Percentiles rank a stretch among this genome's conserved stretches.
These are phyloP conservation scores for Philaethria dido DNA, from an alignment of 2,888 invertebrate genomes.

Conservation along the genomic window DNA sequence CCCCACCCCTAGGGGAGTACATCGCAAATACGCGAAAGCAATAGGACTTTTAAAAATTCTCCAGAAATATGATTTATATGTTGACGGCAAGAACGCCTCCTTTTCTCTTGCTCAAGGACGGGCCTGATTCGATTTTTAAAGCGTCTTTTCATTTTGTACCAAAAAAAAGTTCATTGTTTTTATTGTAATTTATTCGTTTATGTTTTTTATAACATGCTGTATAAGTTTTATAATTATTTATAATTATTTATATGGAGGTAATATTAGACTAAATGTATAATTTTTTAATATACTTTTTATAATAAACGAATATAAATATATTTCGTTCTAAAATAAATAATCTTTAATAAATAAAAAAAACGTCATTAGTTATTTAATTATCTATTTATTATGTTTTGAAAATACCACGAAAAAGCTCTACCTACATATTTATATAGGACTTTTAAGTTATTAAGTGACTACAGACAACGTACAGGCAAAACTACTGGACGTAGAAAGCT, in stretches of 20 bases:
- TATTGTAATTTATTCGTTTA: constrained; percentile 38
- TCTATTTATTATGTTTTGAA: no score
- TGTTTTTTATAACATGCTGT: constrained; percentile 30
- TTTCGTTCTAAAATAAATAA: no score
- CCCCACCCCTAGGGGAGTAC: constrained; percentile 74
- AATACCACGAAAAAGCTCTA: no score
- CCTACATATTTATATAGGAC: no score
- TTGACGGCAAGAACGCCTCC: constrained; percentile 79
- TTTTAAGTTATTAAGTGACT: no score
- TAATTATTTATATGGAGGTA: neutral
- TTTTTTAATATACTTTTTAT: no score
- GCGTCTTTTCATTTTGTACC: constrained; percentile 53
- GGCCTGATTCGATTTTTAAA: constrained; percentile 84
- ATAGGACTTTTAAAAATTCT: constrained; percentile 85
- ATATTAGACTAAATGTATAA: no score
- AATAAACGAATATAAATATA: no score
- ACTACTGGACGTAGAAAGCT: no score
- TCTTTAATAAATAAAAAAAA: no score
- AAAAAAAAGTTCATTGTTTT: constrained; percentile 50
- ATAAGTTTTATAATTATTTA: neutral
- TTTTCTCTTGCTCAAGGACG: constrained; percentile 77
- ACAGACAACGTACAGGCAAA: no score
- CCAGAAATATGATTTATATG: constrained; percentile 85
- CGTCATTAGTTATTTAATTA: no score
- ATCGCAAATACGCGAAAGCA: constrained; percentile 85